Conservation (phyloP, 2,888 invertebrate genomes). For the Morpho deidamia region DNA sequence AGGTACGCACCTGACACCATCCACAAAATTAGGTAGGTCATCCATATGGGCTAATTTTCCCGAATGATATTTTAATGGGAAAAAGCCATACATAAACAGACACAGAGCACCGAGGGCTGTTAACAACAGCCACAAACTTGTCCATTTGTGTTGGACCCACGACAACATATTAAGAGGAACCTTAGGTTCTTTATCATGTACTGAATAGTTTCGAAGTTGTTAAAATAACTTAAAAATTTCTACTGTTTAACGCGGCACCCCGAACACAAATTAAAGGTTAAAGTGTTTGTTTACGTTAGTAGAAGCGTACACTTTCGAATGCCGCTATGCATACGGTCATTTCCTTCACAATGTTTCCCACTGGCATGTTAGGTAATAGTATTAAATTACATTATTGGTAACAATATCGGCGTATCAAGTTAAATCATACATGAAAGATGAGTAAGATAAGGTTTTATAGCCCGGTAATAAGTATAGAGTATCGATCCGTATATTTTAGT, state of each 20-base stretch:
- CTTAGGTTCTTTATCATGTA: background rate
- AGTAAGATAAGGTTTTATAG: conserved; percentile 14
- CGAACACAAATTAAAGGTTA: background rate
- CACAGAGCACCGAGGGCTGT: conserved; percentile 52
- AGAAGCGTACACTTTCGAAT: background rate
- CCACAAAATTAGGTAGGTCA: conserved; percentile 76
- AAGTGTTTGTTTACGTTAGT: background rate
- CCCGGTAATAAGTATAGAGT: background rate
- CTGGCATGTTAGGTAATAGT: conserved; percentile 6
- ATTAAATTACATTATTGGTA: conserved; percentile 19
- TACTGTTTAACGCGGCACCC: no score
- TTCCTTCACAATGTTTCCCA: conserved; percentile 14
- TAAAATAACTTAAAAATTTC: background rate
- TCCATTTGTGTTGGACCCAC: conserved; percentile 66
- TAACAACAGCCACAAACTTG: conserved; percentile 57
- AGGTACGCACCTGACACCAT: conserved; percentile 62
- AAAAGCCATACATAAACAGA: conserved; percentile 80
- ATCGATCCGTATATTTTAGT: no score
- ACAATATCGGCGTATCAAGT: conserved; percentile 18
- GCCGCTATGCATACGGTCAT: conserved; percentile 7
- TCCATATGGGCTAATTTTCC: conserved; percentile 63
- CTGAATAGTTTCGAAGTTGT: background rate
- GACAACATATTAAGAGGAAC: conserved; percentile 42
- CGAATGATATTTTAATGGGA: conserved; percentile 76
- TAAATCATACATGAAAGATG: background rate